These are phyloP conservation scores for Tetragonula clypearis DNA, from an alignment of 1,140 invertebrate genomes.

Conservation along the genomic window DNA sequence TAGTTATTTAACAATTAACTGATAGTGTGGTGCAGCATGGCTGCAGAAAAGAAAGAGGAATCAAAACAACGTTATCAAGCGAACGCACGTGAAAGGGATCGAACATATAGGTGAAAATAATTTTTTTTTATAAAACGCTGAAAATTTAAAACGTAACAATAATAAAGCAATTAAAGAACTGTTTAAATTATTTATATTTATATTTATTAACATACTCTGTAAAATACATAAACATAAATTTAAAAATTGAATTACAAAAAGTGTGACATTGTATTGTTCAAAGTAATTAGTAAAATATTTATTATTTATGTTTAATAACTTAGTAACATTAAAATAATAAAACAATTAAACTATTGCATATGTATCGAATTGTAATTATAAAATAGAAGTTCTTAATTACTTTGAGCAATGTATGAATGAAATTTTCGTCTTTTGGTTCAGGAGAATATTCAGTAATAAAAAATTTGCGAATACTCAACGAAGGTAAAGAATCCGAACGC, in stretches of 20 bases:
- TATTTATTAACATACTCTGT: not conserved
- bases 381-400: not conserved
- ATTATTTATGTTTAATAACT: not conserved
- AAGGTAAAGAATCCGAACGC: slow-evolving; percentile 38
- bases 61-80: slow-evolving; percentile 86
- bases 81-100: slow-evolving; percentile 87
- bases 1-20: slow-evolving; percentile 10
- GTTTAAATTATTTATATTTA: not conserved
- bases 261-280: not conserved
- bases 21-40: slow-evolving; percentile 49
- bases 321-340: not conserved
- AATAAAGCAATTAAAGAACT: not conserved
- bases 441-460: slow-evolving; percentile 1
- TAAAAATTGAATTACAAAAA: not conserved
- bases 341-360: not conserved
- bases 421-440: slow-evolving; percentile 10
- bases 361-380: not conserved
- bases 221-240: not conserved
- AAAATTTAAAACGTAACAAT: not conserved
- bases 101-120: slow-evolving; percentile 87
- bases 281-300: not conserved
- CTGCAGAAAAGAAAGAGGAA: slow-evolving; percentile 60
- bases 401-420: not conserved
- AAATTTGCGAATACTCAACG: slow-evolving; percentile 23
- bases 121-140: not conserved